These are phyloP conservation scores for Amiota communis DNA, from an alignment of 2,888 invertebrate species.

Conservation along the genomic window DNA sequence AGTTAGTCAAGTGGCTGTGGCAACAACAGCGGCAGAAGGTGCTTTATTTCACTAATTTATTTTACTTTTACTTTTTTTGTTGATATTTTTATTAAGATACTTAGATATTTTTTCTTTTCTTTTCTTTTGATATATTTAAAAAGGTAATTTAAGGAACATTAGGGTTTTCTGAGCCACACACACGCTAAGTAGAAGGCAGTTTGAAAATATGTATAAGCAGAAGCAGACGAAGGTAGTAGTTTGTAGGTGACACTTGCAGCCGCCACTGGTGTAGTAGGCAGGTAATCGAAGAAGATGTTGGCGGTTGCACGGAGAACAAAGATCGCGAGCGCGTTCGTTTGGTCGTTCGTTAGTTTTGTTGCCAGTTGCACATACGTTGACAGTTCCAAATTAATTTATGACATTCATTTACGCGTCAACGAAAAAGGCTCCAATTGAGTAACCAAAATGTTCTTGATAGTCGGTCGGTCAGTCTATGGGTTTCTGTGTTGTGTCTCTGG, in stretches of 20 bases:
- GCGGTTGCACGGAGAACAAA: constrained; percentile 30
- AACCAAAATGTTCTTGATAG: constrained; percentile 42
- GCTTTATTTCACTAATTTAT: constrained; percentile 31
- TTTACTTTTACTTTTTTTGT: constrained; percentile 8
- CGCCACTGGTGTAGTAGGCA: not conserved
- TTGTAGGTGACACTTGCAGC: constrained; percentile 32
- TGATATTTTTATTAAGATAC: constrained; percentile 1
- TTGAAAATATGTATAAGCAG: not conserved
- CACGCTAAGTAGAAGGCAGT: not conserved
- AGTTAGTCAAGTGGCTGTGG: constrained; percentile 4
- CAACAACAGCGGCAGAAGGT: constrained; percentile 5
- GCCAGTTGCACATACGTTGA: constrained; percentile 53
- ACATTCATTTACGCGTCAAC: constrained; percentile 66
- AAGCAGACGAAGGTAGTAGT: not conserved
- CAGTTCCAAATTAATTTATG: constrained; percentile 67
- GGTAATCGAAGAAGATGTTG: not conserved
- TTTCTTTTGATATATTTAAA: constrained; percentile 43
- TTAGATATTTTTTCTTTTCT: constrained; percentile 27
- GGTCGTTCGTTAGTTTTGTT: constrained; percentile 26
- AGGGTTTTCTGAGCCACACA: constrained; percentile 52
- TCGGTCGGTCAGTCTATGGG: constrained; percentile 25
- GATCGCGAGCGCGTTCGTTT: constrained; percentile 23
- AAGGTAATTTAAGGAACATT: constrained; percentile 66
- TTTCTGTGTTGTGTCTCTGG: not conserved
- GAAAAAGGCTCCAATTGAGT: constrained; percentile 57